Evolutionary conservation across 2,113 vertebrate species (phyloP), one percentile per base, ranked within the genome.

Genomic region (Heloderma charlesbogerti): DNA sequence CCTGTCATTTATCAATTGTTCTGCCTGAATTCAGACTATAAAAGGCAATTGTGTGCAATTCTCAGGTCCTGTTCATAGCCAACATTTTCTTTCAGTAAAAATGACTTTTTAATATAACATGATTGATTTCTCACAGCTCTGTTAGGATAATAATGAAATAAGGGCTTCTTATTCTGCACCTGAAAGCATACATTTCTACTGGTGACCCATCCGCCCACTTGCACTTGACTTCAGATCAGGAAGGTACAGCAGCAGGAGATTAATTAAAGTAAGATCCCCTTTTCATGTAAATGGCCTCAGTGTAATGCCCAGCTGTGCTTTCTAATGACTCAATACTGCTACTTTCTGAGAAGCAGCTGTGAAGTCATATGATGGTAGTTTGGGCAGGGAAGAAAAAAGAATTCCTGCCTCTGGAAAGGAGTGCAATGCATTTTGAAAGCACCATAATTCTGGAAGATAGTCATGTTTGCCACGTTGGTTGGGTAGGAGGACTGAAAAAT

Each of bases 251-350:
- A 93, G 88, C 72, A 92, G 83, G 88, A 93, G 83, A 93, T 0
- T 89, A 92, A 93, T 94, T 94, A 95, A 93, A 94, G 85, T 48
- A 89, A 90, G 85, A 81, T 94, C 75, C 90, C 90, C 31, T 94
- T 90, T 94, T 84, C 54, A 92, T 90, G 90, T 3, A 20, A 92
- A 90, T 88, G 29, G 89, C 93, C 87, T 60, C 6, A 1, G 85
- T 93, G 69, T 91, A 67, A 77, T 0, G 34, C 90, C 91, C 45
- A 93, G 91, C 90, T 88, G 40, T 89, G 5, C 90, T 92, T 90
- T 89, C 77, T 43, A 90, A 90, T 90, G 89, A 90, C 89, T 90
- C 77, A 90, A 57, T 86, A 90, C 84, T 86, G 89, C 75, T 90
- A 67, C 84, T 86, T 90, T 90, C 84, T 69, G 40, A 90, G 75